These are phyloP conservation scores for Bos javanicus DNA, from an alignment of 2,113 vertebrate genomes.

Conservation along the genomic window DNA sequence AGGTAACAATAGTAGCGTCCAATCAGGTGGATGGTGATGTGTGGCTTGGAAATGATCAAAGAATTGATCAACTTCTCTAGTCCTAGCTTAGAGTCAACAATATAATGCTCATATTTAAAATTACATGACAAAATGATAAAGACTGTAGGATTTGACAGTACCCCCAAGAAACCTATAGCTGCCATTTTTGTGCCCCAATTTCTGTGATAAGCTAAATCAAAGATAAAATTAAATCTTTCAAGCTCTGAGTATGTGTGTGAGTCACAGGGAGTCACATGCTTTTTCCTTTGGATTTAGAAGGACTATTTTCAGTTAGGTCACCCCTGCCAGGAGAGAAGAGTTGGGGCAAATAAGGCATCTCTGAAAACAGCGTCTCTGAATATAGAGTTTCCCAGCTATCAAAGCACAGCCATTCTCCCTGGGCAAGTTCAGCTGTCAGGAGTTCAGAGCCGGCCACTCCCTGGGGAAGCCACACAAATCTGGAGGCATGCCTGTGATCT, in stretches of 20 bases:
- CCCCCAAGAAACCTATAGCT: neutral
- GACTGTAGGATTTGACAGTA: neutral
- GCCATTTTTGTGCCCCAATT: slow-evolving; percentile 1
- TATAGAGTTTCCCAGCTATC: slow-evolving; percentile 13
- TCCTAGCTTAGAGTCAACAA: neutral
- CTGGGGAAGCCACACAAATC: neutral
- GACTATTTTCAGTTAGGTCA: slow-evolving; percentile 50
- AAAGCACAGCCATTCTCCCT: neutral
- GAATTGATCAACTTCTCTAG: neutral
- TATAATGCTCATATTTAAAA: neutral
- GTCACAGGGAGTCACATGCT: neutral
- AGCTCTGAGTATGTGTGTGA: slow-evolving; percentile 22
- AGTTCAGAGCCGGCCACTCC: neutral
- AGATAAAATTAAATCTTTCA: slow-evolving; percentile 59
- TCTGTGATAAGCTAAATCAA: slow-evolving; percentile 31
- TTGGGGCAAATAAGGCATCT: neutral
- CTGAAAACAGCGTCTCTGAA: neutral
- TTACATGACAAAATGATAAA: neutral
- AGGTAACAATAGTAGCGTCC: too few relatives aligned
- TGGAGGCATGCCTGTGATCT: neutral
- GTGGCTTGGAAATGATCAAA: too few relatives aligned
- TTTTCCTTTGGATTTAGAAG: slow-evolving; percentile 24
- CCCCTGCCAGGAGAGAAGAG: neutral
- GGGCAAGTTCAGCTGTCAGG: neutral
- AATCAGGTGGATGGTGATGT: too few relatives aligned